phyloP scores from a whole-genome alignment of 1,140 invertebrate species.

The Cryptotermes secundus region DNA sequence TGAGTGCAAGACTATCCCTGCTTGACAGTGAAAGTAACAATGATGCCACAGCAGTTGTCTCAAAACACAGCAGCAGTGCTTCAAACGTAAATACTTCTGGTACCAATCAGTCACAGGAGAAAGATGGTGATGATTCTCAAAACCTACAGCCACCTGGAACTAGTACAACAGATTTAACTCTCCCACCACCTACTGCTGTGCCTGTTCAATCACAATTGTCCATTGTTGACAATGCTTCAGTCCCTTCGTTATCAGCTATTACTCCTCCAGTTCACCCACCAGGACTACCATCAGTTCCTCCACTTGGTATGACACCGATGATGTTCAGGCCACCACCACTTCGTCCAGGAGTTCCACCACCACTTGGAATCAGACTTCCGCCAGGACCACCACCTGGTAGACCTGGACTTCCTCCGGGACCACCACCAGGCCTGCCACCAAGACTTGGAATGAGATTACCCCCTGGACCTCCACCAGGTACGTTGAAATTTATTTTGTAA shows the following conservation, averaged over 20 bases:
- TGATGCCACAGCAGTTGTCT: background rate
- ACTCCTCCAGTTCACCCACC: constrained; percentile 39
- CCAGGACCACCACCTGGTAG: constrained; percentile 53
- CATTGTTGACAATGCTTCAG: background rate
- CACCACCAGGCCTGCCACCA: constrained; percentile 56
- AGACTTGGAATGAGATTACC: constrained; percentile 52
- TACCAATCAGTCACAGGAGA: background rate
- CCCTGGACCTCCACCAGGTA: constrained; percentile 69
- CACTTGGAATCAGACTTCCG: constrained; percentile 50
- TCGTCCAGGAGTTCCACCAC: constrained; percentile 48
- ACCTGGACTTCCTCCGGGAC: constrained; percentile 47
- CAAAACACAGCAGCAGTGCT: background rate
- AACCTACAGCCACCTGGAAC: constrained; percentile 33
- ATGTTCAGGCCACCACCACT: constrained; percentile 64
- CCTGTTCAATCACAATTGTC: background rate
- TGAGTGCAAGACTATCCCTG: constrained; percentile 54
- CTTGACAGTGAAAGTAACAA: constrained; percentile 44
- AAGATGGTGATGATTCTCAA: constrained; percentile 26
- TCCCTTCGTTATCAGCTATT: constrained; percentile 35
- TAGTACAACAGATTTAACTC: constrained; percentile 26
- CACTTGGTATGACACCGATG: constrained; percentile 46
- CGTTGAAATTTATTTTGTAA: background rate
- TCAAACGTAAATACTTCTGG: constrained; percentile 10
- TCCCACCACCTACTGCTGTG: constrained; percentile 29
- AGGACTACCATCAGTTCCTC: constrained; percentile 39